Base-by-base conservation (phyloP, 2,888 invertebrate species). In the Itoplectis maculator region DNA sequence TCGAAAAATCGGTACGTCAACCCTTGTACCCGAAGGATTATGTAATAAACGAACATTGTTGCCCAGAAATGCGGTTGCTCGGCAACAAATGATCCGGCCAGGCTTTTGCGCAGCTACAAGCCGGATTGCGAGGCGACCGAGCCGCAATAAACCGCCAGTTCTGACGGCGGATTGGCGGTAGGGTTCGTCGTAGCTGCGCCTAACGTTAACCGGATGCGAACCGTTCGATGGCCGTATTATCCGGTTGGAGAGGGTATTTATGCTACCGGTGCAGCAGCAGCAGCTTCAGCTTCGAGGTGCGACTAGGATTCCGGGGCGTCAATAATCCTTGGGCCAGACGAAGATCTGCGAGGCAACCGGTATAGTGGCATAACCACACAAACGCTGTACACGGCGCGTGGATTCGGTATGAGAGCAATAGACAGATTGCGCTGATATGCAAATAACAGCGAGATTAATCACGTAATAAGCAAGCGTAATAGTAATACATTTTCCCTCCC, bases 291-390 rank as follows among this genome's bases (percentile, higher is more conserved):
- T 11, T 20, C 1, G 59, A 47, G 40, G 61, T 49, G 49, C 49
- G n/a, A 40, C 18, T 54, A 20, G 42, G 47, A 73, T 56, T 40
- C 18, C 54, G 73, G 56, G 65, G 75, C 56, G 79, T 79, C 84
- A 84, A 84, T 86, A 82, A 85, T 84, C 83, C 85, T 81, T 61
- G 77, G 77, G 79, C 63, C 82, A 65, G 80, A 70, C 45, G 9
- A 56, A 66, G 76, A 59, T 75, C n/a, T n/a, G 65, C 35, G 49
- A 70, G 65, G 76, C 15, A 54, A 54, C 65, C 49, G 49, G 45
- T 29, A n/a, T n/a, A 59, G 56, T 66, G 59, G 59, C 72, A 70
- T 49, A 68, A 66, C 54, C 56, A 23, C 68, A n/a, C 66, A 40
- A 49, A 72, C 40, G 76, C 56, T 65, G 70, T 47, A 73, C 42